phyloP scores from a whole-genome alignment of 1,140 invertebrate species.

The Eueides isabella region DNA sequence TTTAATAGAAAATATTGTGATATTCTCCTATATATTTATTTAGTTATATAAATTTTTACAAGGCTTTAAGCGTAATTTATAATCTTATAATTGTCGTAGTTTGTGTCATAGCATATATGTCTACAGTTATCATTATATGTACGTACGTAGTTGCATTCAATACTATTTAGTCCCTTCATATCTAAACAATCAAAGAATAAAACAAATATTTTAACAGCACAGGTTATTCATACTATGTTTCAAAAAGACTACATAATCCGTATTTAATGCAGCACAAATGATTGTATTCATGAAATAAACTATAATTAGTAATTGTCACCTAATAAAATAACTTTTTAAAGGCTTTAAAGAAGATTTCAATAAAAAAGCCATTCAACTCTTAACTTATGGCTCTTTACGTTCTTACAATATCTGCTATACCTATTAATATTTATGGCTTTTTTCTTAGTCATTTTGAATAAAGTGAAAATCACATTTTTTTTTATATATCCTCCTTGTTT shows the following conservation, averaged over 20 bases:
- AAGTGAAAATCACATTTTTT: background rate
- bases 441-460: background rate
- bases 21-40: conserved; percentile 5
- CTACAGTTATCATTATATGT: conserved; percentile 32
- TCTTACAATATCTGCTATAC: background rate
- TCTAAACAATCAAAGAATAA: background rate
- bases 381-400: background rate
- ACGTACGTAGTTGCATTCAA: conserved; percentile 31
- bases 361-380: background rate
- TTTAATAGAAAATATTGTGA: conserved; percentile 12
- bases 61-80: conserved; percentile 34
- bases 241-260: background rate
- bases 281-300: background rate
- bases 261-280: conserved; percentile 11
- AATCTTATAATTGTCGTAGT: conserved; percentile 39
- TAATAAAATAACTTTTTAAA: background rate
- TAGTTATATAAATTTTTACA: background rate
- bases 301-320: background rate
- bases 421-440: background rate
- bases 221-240: background rate
- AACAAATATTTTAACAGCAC: background rate
- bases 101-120: conserved; percentile 40
- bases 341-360: background rate
- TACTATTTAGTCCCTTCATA: conserved; percentile 20
- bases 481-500: background rate